Percentiles rank a stretch among this genome's conserved stretches.
phyloP scores from a whole-genome alignment of 2,113 vertebrate genomes.

The Motacilla alba region DNA sequence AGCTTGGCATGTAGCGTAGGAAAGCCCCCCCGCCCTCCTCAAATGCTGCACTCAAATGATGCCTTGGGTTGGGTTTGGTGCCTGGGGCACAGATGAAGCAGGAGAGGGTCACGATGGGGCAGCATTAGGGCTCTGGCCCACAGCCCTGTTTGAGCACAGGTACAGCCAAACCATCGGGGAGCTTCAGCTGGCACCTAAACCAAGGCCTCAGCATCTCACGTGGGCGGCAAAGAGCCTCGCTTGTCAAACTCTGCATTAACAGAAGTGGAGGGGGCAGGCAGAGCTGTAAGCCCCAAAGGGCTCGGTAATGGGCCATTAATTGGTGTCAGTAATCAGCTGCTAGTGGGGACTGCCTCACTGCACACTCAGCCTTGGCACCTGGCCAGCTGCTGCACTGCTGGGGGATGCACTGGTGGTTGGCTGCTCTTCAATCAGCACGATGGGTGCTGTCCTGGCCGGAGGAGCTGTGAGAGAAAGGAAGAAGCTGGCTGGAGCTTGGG shows the following conservation, averaged over 20 bases:
- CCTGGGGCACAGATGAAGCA: background rate
- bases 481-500: fast-evolving
- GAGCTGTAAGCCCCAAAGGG: background rate
- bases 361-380: background rate
- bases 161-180: fast-evolving
- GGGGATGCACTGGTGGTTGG: background rate
- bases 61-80: background rate
- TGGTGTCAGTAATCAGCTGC: background rate
- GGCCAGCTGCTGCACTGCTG: background rate
- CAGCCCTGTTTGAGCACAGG: background rate
- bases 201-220: background rate
- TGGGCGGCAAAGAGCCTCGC: background rate
- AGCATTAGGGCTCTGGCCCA: background rate
- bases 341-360: background rate
- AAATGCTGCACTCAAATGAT: background rate
- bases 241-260: background rate
- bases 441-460: background rate
- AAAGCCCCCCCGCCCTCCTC: background rate
- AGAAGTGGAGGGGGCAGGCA: background rate
- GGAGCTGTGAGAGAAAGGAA: background rate
- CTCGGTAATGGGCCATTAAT: background rate
- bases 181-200: background rate
- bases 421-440: fast-evolving
- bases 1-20: fast-evolving
- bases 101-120: background rate